These are phyloP conservation scores for Polia nebulosa DNA, from an alignment of 2,888 invertebrate species.

Conservation along the genomic window DNA sequence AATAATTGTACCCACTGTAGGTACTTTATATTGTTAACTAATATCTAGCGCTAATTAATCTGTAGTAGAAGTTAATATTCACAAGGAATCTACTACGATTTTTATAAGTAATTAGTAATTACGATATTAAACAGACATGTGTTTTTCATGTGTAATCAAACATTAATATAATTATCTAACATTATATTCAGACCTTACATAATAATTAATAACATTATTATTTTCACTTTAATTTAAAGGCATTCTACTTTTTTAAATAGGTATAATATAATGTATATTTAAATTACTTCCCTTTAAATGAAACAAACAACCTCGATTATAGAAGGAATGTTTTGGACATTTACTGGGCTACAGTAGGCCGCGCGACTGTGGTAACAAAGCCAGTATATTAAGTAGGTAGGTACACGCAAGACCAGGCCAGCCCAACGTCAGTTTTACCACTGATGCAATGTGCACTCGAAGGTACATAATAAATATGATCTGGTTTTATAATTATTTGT, in stretches of 20 bases:
- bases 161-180: constrained; percentile 11
- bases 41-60: background rate
- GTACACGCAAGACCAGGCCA: background rate
- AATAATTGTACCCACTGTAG: no score
- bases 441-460: background rate
- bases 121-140: constrained; percentile 2
- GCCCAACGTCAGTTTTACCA: background rate
- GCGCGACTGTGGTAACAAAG: background rate
- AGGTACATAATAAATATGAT: background rate
- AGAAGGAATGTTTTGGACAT: constrained; percentile 9
- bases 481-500: background rate
- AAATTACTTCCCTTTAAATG: background rate
- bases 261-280: constrained; percentile 14
- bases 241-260: constrained; percentile 23
- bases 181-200: constrained; percentile 21
- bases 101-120: background rate
- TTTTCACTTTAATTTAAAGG: constrained; percentile 32
- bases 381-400: no score
- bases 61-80: constrained; percentile 3
- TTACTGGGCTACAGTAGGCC: constrained; percentile 1
- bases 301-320: background rate
- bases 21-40: constrained; percentile 4
- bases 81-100: background rate
- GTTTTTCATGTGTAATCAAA: background rate
- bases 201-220: constrained; percentile 1